Evolutionary conservation across 2,888 invertebrate species (phyloP).

Genomic region (Stenchaetothrips biformis): DNA sequence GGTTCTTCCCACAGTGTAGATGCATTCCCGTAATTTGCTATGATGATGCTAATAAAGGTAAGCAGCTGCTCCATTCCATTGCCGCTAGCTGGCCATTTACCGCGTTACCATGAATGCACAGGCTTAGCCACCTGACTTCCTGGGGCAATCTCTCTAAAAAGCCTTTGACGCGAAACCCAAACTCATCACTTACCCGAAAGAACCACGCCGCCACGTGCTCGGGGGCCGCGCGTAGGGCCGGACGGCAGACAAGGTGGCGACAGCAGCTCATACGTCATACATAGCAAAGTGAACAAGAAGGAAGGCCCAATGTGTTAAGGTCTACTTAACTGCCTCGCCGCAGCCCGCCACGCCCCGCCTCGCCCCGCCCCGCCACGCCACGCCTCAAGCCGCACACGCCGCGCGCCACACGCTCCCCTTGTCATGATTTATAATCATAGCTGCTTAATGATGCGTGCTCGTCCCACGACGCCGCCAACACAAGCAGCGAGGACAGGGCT

Average conservation of each 20-base stretch:
- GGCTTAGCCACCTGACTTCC: no score
- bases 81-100: no score
- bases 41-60: no score
- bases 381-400: no score
- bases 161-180: no score
- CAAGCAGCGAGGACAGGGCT: not conserved
- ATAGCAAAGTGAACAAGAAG: not conserved
- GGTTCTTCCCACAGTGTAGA: no score
- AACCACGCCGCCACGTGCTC: no score
- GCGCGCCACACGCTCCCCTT: not conserved
- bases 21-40: no score
- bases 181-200: no score
- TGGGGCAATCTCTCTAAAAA: no score
- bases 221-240: not conserved
- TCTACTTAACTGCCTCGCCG: not conserved
- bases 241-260: not conserved
- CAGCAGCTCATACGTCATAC: not conserved
- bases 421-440: constrained; percentile 24
- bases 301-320: constrained; percentile 7
- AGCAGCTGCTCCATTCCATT: no score
- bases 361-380: not conserved
- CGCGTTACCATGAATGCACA: no score
- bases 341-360: not conserved
- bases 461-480: not conserved
- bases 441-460: constrained; percentile 18